Conservation (phyloP, 2,797 vertebrate genomes). For the Sebastes vulpes region DNA sequence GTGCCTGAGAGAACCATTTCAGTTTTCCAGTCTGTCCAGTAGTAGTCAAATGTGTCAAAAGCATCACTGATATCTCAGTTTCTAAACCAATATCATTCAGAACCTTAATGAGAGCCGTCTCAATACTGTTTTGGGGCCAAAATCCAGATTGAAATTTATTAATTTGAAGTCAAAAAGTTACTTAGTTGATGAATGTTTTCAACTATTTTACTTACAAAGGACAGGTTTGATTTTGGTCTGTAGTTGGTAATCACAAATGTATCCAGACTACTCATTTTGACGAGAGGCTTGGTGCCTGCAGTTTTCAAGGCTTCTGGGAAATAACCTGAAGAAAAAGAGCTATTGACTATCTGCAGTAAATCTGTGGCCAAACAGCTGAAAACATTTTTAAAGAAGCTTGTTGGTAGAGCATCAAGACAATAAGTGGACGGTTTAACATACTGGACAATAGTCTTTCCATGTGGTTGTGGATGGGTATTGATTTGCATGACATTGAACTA, state of each 20-base stretch:
- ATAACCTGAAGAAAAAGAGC: background rate
- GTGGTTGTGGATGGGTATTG: background rate
- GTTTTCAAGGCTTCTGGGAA: background rate
- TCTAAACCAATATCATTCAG: background rate
- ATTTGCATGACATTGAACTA: background rate
- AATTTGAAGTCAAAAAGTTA: background rate
- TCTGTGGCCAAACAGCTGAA: background rate
- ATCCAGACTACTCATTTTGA: background rate
- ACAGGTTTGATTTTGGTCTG: background rate
- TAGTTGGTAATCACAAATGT: background rate
- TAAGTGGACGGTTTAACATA: background rate
- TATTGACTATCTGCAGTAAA: background rate
- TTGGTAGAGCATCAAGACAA: background rate
- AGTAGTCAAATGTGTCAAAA: background rate
- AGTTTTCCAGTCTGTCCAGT: background rate
- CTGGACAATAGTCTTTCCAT: background rate
- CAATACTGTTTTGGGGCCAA: background rate
- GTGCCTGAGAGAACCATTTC: background rate
- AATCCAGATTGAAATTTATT: background rate
- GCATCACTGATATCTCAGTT: background rate
- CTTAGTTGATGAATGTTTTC: background rate
- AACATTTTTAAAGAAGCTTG: background rate
- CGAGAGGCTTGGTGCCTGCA: background rate
- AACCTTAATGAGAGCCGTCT: background rate
- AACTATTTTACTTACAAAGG: background rate